Base-by-base conservation (phyloP, 2,113 vertebrate genomes). In the Pampusana beccarii region DNA sequence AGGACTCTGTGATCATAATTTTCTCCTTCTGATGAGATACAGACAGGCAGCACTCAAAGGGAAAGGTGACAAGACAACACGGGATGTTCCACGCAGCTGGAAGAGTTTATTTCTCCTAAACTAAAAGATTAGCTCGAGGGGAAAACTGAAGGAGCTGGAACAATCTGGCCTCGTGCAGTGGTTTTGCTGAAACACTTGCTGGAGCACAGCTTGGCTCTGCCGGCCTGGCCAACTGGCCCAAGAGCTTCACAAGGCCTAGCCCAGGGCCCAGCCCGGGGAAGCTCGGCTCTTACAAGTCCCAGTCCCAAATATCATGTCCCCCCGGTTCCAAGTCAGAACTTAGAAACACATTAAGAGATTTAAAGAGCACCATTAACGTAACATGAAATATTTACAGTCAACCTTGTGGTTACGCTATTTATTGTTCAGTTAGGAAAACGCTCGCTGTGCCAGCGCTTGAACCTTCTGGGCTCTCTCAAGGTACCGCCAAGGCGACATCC, bases 111-210 rank as follows among this genome's bases (percentile, higher is more conserved):
- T 70, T 34, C 72, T 60, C 48, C 57, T 16, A 7, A 11, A 38
- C 13, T 1, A 16, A 33, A 42, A 29, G 25, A 56, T 23, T 71
- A 25, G 36, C 58, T 65, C 44, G 1, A 50, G 51, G 62, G 44
- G 66, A 24, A 53, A 28, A 34, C 3, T 2, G 20, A 51, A 71
- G 69, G 44, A 57, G 38, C 21, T 56, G 91, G 67, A 74, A 75
- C 0, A 1, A 50, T 60, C 34, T 65, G 81, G 79, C 23, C 44
- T 51, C 0, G 0, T 0, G 57, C 1, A 67, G 25, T n/a, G 50
- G 58, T 12, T 90, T 23, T 31, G 88, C 88, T 72, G 53, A 48
- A 46, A 80, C 61, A 18, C 15, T 65, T 26, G 92, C 79, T 67
- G 88, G 88, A 86, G 29, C 17, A 0, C 0, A 38, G 75, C 21